Conservation (phyloP, 2,888 invertebrate species). For the Dusona sp. region DNA sequence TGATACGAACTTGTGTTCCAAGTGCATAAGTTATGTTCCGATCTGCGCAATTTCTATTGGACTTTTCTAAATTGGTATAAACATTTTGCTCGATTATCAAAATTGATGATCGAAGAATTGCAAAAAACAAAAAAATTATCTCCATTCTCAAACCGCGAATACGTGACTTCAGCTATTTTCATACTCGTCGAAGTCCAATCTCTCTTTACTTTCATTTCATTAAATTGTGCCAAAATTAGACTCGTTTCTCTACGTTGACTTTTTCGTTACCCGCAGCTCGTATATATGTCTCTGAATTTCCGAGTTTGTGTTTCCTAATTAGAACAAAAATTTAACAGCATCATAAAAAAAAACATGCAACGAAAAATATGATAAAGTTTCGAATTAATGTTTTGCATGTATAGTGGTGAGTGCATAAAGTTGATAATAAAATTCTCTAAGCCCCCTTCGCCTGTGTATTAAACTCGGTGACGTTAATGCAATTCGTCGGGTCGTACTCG, state of each 20-base stretch:
- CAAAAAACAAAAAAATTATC: too few species aligned
- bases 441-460: constrained; percentile 15
- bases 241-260: neutral
- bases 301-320: constrained; percentile 6
- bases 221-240: neutral
- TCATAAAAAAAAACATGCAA: neutral
- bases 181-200: neutral
- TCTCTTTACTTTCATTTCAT: neutral
- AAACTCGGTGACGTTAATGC: constrained; percentile 31
- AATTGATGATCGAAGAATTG: too few species aligned
- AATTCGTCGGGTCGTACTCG: constrained; percentile 52
- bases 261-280: neutral
- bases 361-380: constrained; percentile 14
- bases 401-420: constrained; percentile 1
- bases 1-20: constrained; percentile 25
- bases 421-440: constrained; percentile 41
- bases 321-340: constrained; percentile 1
- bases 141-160: too few species aligned
- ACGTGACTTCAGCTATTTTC: too few species aligned
- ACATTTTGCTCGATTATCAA: too few species aligned
- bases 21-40: constrained; percentile 13
- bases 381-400: constrained; percentile 25
- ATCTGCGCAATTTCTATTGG: neutral
- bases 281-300: neutral
- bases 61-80: neutral